A percentile compares a stretch with the other conserved stretches of the same genome.
These are phyloP conservation scores for Fistularia commersonii DNA, from an alignment of 2,797 vertebrate species.

Conservation along the genomic window DNA sequence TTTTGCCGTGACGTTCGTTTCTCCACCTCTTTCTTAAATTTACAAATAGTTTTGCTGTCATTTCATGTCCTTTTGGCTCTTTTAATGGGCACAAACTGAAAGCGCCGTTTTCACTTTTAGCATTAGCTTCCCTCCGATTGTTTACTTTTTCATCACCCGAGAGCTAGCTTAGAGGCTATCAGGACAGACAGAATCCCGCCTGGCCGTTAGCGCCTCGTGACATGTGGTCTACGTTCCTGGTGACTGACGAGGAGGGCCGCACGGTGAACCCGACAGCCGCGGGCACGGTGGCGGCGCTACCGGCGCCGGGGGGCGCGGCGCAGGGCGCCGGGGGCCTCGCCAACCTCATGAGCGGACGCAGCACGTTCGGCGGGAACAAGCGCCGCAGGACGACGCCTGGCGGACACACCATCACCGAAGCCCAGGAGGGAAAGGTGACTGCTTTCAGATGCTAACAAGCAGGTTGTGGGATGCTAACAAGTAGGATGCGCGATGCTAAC, in stretches of 20 bases:
- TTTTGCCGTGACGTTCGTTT: constrained; percentile 3
- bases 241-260: constrained; percentile 77
- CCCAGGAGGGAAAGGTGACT: constrained; percentile 78
- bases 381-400: constrained; percentile 40
- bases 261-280: constrained; percentile 17
- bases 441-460: no score
- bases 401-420: constrained; percentile 67
- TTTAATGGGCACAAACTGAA: constrained; percentile 16
- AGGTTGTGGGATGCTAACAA: no score
- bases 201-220: background rate
- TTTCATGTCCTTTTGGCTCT: no score
- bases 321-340: constrained; percentile 42
- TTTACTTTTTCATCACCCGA: background rate
- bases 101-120: background rate
- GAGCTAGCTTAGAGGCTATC: no score
- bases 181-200: no score
- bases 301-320: constrained; percentile 10
- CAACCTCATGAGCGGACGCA: constrained; percentile 58
- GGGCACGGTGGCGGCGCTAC: constrained; percentile 2
- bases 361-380: constrained; percentile 63
- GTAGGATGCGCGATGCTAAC: no score
- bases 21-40: background rate
- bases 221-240: constrained; percentile 86
- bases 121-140: background rate
- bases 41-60: background rate